These are phyloP conservation scores for Aegotheles bennettii DNA, from an alignment of 2,113 vertebrate genomes.

Conservation along the genomic window DNA sequence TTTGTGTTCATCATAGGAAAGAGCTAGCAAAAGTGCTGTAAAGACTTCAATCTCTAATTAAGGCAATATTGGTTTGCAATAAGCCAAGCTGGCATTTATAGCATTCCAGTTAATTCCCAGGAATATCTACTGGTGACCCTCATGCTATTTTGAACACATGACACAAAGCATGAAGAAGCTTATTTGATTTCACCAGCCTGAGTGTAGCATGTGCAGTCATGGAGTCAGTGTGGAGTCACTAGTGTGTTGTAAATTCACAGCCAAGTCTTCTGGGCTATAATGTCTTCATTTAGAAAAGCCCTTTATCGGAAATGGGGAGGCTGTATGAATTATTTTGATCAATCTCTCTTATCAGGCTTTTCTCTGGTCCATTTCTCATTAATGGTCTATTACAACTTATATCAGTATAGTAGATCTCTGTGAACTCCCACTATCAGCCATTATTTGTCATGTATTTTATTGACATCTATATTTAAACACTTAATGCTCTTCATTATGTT, in stretches of 20 bases:
- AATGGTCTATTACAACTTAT: not conserved
- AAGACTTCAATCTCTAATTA: not conserved
- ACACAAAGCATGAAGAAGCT: not conserved
- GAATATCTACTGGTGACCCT: not conserved
- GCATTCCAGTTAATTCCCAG: not conserved
- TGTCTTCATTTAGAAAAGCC: not conserved
- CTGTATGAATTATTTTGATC: constrained; percentile 1
- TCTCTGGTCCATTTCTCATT: not conserved
- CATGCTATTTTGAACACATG: not conserved
- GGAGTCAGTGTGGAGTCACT: not conserved
- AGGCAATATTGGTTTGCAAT: not conserved
- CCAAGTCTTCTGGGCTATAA: not conserved
- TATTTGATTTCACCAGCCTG: not conserved
- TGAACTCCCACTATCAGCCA: not conserved
- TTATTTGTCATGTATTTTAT: constrained; percentile 33
- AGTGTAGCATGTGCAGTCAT: not conserved
- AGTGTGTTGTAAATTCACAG: constrained; percentile 3
- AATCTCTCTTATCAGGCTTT: not conserved
- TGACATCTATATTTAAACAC: constrained; percentile 49
- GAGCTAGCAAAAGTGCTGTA: not conserved
- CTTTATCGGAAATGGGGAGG: not conserved
- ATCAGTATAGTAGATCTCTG: not conserved
- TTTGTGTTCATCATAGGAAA: not conserved
- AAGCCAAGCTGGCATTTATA: not conserved
- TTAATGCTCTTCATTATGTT: constrained; percentile 44